Percentiles rank a stretch among this genome's conserved stretches.
Conservation (phyloP, 1,140 invertebrate genomes). For the Brachionus sp. region DNA sequence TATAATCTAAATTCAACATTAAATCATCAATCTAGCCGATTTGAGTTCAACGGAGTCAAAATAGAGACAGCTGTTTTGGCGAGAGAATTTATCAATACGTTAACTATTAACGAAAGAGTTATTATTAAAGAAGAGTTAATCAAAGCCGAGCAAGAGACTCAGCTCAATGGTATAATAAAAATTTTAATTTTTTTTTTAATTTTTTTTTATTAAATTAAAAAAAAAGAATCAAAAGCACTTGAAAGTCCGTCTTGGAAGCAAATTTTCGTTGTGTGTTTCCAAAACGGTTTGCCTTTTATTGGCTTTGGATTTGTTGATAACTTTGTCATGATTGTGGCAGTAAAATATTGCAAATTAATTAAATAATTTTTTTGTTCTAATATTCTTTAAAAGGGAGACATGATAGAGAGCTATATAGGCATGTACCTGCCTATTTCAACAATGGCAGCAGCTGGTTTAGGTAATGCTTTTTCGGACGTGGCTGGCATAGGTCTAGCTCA, state of each 20-base stretch:
- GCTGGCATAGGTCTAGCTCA: slow-evolving; percentile 35
- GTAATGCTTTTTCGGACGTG: slow-evolving; percentile 43
- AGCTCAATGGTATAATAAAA: neutral
- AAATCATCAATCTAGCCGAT: neutral
- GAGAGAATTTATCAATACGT: slow-evolving; percentile 21
- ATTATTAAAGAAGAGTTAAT: slow-evolving; percentile 36
- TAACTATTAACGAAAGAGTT: slow-evolving; percentile 17
- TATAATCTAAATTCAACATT: neutral
- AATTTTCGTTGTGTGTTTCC: slow-evolving; percentile 26
- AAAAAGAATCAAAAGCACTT: neutral
- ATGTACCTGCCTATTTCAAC: slow-evolving; percentile 17
- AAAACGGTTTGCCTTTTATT: slow-evolving; percentile 45
- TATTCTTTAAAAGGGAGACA: slow-evolving; percentile 33
- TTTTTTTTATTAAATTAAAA: neutral
- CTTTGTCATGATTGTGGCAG: slow-evolving; percentile 46
- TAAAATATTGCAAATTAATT: neutral
- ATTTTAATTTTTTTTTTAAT: neutral
- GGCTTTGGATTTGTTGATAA: slow-evolving; percentile 46
- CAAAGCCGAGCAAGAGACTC: slow-evolving; percentile 20
- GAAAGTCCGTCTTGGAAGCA: neutral
- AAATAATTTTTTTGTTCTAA: neutral
- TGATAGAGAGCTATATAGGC: slow-evolving; percentile 33
- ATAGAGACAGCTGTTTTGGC: slow-evolving; percentile 8
- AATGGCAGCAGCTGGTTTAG: slow-evolving; percentile 46
- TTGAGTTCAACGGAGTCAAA: neutral